phyloP scores from a whole-genome alignment of 2,888 invertebrate species.

The Taenaris catops region DNA sequence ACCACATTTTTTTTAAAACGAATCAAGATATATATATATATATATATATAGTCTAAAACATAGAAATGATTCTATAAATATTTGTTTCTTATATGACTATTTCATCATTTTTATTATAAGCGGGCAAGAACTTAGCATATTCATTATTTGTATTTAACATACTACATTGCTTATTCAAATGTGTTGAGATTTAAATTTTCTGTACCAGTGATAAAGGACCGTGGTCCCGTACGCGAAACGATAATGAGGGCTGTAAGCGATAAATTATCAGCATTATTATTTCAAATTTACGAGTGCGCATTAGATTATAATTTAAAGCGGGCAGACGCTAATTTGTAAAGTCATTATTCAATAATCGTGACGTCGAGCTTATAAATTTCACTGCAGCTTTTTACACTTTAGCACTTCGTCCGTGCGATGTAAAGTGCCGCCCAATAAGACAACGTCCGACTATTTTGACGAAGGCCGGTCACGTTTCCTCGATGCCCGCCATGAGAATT shows the following conservation, averaged over 20 bases:
- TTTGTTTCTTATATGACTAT: slow-evolving; percentile 12
- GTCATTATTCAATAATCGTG: slow-evolving; percentile 76
- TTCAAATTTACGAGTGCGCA: slow-evolving; percentile 30
- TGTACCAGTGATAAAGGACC: slow-evolving; percentile 24
- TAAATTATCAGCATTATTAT: slow-evolving; percentile 31
- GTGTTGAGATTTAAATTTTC: slow-evolving; percentile 25
- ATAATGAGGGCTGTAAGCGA: slow-evolving; percentile 28
- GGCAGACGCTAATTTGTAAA: slow-evolving; percentile 57
- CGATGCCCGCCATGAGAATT: slow-evolving; percentile 78
- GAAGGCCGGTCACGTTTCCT: slow-evolving; percentile 78
- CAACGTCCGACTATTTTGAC: slow-evolving; percentile 76
- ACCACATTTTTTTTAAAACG: too few species aligned
- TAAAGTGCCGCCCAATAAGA: slow-evolving; percentile 72
- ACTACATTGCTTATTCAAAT: slow-evolving; percentile 28
- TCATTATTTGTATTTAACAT: slow-evolving; percentile 33
- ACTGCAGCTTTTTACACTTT: slow-evolving; percentile 75
- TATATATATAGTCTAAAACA: too few species aligned
- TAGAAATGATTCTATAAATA: too few species aligned
- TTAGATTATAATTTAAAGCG: slow-evolving; percentile 42
- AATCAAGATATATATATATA: too few species aligned
- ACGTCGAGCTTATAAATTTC: slow-evolving; percentile 70
- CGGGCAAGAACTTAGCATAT: slow-evolving; percentile 28
- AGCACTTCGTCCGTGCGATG: slow-evolving; percentile 64
- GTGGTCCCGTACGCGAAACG: slow-evolving; percentile 25
- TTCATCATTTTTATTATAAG: too few species aligned